Base-by-base conservation (phyloP, 2,113 vertebrate genomes). In the Seriola rivoliana region DNA sequence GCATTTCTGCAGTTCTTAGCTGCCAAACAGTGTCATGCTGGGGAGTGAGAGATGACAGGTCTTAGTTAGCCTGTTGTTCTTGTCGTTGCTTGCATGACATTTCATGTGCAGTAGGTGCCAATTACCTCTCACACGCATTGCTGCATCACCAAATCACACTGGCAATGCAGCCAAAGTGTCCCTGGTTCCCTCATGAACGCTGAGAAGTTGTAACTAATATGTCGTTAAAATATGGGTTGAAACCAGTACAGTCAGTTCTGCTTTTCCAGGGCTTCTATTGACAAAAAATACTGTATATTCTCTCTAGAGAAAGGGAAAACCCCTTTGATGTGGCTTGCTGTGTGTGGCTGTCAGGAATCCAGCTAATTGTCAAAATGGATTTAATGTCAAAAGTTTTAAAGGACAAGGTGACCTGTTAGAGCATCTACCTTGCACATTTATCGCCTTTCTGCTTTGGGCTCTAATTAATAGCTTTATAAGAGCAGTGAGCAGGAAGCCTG, bases 381-480 rank as follows among this genome's bases (percentile, higher is more conserved):
- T 86, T 82, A 14, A 69, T 75, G 62, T 77, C 50, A 81, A 86
- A 88, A 60, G 68, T 87, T 86, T 77, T 78, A 67, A 91, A 89
- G 87, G 74, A 78, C 76, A 44, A 71, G 78, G 66, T 80, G 88
- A 91, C 85, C 84, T 9, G 23, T 74, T 59, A n/a, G 77, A 67
- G 74, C 29, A 54, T 65, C 63, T 44, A 32, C 64, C 14, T 0
- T 36, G 73, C 76, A 44, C 54, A 44, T 88, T 82, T 69, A 80
- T 66, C 13, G 32, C 64, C 80, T 89, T 50, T 77, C 48, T 87
- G 85, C 79, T 78, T 66, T 68, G 44, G 70, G 79, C 85, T 87
- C 93, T 93, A 90, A 94, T 93, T 92, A 89, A 78, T 87, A 78
- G 74, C 71, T 86, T 80, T 78, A 79, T 89, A 89, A 58, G 48